A percentile compares a stretch with the other conserved stretches of the same genome.
Evolutionary conservation across 2,113 vertebrate species (phyloP).

Genomic region (Plectropomus leopardus): DNA sequence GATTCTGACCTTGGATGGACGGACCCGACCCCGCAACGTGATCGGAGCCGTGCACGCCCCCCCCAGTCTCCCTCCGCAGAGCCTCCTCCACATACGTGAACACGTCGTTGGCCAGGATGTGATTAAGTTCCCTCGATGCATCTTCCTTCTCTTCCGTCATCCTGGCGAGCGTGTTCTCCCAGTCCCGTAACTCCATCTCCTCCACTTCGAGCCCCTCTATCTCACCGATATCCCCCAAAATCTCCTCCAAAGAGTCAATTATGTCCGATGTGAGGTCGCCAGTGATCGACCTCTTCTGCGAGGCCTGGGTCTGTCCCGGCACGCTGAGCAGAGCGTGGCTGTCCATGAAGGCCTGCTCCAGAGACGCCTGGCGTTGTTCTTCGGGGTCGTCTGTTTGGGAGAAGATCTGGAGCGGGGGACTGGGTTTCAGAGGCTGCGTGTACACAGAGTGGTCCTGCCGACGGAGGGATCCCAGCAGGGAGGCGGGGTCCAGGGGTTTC

Average conservation of each 20-base stretch:
- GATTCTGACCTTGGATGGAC: not conserved
- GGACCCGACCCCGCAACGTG: not conserved
- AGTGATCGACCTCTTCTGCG: slow-evolving; percentile 1
- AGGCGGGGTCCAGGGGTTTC: slow-evolving; percentile 57
- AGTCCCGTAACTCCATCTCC: slow-evolving; percentile 57
- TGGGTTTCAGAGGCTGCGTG: not conserved
- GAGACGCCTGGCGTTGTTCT: not conserved
- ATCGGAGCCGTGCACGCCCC: not conserved
- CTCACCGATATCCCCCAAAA: slow-evolving; percentile 9
- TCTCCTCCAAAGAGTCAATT: slow-evolving; percentile 71
- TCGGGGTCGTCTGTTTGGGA: not conserved
- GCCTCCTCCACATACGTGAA: slow-evolving; percentile 73
- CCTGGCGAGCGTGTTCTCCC: slow-evolving; percentile 74
- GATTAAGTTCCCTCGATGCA: not conserved
- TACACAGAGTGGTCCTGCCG: slow-evolving; percentile 80
- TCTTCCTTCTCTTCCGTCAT: slow-evolving; percentile 54
- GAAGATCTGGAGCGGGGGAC: not conserved
- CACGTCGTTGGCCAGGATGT: slow-evolving; percentile 55
- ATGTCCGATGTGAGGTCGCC: slow-evolving; percentile 39
- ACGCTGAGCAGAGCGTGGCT: slow-evolving; percentile 76
- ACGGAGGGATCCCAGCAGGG: slow-evolving; percentile 77
- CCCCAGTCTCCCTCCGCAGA: slow-evolving; percentile 31
- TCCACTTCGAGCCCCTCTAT: slow-evolving; percentile 23
- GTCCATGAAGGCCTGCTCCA: slow-evolving; percentile 70
- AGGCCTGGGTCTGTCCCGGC: slow-evolving; percentile 7